Evolutionary conservation across 2,113 vertebrate species (phyloP), one percentile per base, ranked within the genome.

Genomic region (Callipepla squamata): DNA sequence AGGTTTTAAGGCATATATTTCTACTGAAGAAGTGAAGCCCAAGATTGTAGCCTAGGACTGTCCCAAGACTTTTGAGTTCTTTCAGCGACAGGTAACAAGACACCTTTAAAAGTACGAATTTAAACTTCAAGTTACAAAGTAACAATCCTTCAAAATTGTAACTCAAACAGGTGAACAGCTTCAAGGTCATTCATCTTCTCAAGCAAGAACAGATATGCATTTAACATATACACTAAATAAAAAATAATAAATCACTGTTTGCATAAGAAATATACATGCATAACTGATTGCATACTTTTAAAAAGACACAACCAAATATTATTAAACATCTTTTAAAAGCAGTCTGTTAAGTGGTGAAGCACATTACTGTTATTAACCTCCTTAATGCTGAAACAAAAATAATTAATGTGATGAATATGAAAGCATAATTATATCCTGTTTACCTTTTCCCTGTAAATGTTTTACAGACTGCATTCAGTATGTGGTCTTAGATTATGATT

Each of bases 221-320:
- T 93, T 80, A 73, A 92, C 32, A 67, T 13, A 42, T 21, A 53
- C 6, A 13, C 55, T 47, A 34, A 25, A 40, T 40, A 22, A 63
- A 78, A 91, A 89, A 81, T 63, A 44, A 34, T 65, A 70, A 40
- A 14, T 85, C 58, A 75, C 0, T 0, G 11, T 55, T 44, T 65
- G 36, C 32, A 45, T 70, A 42, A 74, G 2, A 16, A 85, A 73
- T 28, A 14, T 23, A 87, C 26, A 34, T 65, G 38, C n/a, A 40
- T 51, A 61, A 61, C 80, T 90, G 53, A 83, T 73, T 67, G 45
- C 20, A 26, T 30, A 55, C 14, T 57, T 62, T 21, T 87, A 63
- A 95, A 87, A 93, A 85, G 51, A n/a, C 4, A 73, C 23, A 36
- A 36, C 17, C 14, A 61, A 90, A 90, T 90, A 80, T 48, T 85